Evolutionary conservation across 2,888 invertebrate genomes (phyloP).

Genomic region (Gari tellinella): DNA sequence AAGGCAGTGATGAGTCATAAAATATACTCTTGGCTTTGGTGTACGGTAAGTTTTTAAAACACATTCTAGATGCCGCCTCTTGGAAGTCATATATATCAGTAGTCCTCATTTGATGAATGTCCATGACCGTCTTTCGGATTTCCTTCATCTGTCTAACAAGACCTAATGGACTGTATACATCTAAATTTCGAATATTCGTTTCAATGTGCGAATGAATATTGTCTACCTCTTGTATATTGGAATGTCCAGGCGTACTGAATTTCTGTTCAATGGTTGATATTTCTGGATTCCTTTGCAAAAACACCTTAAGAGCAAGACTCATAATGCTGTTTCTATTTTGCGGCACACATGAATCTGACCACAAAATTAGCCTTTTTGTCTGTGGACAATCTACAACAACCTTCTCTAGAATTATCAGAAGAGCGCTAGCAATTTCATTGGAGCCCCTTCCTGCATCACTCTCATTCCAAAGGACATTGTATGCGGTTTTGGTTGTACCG

Average conservation of each 20-base stretch:
- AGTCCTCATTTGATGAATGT: slow-evolving; percentile 34
- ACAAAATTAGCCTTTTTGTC: slow-evolving; percentile 13
- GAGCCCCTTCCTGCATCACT: slow-evolving; percentile 18
- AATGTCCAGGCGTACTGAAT: slow-evolving; percentile 49
- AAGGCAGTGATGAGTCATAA: slow-evolving; percentile 8
- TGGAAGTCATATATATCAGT: slow-evolving; percentile 39
- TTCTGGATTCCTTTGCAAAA: slow-evolving; percentile 19
- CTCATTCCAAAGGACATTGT: slow-evolving; percentile 43
- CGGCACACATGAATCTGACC: slow-evolving; percentile 46
- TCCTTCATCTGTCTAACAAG: slow-evolving; percentile 25
- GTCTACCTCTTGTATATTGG: slow-evolving; percentile 52
- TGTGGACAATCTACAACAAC: slow-evolving; percentile 13
- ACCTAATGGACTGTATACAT: slow-evolving; percentile 50
- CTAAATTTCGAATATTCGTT: slow-evolving; percentile 29
- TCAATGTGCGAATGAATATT: slow-evolving; percentile 53
- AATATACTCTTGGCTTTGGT: slow-evolving; percentile 34
- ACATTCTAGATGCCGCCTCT: slow-evolving; percentile 10
- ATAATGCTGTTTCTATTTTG: slow-evolving; percentile 52
- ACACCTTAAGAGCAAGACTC: slow-evolving; percentile 42
- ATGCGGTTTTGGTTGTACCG: slow-evolving; percentile 33
- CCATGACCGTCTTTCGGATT: slow-evolving; percentile 16
- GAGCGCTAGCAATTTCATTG: slow-evolving; percentile 39
- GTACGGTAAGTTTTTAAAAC: slow-evolving; percentile 31
- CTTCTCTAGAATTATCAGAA: slow-evolving; percentile 14
- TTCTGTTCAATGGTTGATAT: slow-evolving; percentile 19